Percentiles rank a stretch among this genome's conserved stretches.
phyloP scores from a whole-genome alignment of 2,888 invertebrate species.

The Harpalus rufipes region DNA sequence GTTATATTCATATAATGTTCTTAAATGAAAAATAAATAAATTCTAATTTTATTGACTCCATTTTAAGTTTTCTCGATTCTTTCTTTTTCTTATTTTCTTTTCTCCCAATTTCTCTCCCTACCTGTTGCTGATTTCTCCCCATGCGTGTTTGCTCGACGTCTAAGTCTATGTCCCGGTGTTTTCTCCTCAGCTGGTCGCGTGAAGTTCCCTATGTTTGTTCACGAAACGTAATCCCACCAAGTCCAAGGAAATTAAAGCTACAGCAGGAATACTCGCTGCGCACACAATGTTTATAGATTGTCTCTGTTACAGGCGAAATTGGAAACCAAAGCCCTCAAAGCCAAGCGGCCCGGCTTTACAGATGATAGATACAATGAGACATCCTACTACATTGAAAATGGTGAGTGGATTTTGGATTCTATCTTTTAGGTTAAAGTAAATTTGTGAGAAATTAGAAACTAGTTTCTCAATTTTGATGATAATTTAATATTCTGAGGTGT shows the following conservation, averaged over 20 bases:
- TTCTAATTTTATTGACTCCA: no score
- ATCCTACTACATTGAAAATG: conserved; percentile 96
- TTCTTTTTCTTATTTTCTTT: not conserved
- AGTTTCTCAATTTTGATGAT: no score
- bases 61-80: not conserved
- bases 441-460: no score
- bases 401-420: conserved; percentile 79
- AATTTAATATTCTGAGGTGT: no score
- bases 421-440: no score
- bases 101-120: not conserved
- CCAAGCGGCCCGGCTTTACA: conserved; percentile 93
- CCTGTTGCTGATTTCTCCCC: not conserved
- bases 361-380: conserved; percentile 96
- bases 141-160: not conserved
- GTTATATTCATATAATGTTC: no score
- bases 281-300: not conserved
- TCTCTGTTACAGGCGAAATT: conserved; percentile 89
- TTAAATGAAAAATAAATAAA: no score
- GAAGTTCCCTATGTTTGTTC: not conserved
- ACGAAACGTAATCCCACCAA: not conserved
- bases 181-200: not conserved
- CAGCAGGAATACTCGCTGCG: not conserved
- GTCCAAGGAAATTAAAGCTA: not conserved
- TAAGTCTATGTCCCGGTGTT: not conserved
- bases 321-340: conserved; percentile 94